phyloP scores from a whole-genome alignment of 2,888 invertebrate species.

The Callosobruchus maculatus region DNA sequence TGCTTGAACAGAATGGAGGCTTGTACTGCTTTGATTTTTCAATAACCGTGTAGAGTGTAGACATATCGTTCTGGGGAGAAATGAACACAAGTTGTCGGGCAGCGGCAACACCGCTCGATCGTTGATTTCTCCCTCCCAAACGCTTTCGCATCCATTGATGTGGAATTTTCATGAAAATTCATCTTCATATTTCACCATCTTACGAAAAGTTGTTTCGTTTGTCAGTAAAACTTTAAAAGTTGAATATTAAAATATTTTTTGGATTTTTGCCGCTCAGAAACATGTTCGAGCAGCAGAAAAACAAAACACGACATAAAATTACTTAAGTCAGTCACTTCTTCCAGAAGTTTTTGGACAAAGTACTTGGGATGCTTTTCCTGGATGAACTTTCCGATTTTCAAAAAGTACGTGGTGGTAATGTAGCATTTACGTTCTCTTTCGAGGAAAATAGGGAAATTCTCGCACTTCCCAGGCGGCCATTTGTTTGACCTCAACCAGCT shows the following conservation, averaged over 20 bases:
- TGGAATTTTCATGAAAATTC: slow-evolving; percentile 6
- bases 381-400: not conserved
- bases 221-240: slow-evolving; percentile 1
- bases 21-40: no score
- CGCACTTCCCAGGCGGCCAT: slow-evolving; percentile 10
- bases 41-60: no score
- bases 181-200: slow-evolving; percentile 11
- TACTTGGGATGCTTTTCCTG: slow-evolving; percentile 1
- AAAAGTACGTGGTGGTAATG: slow-evolving; percentile 7
- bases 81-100: not conserved
- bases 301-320: slow-evolving; percentile 10
- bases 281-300: slow-evolving; percentile 3
- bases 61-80: no score
- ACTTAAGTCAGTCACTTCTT: slow-evolving; percentile 10
- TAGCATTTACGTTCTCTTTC: not conserved
- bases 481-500: slow-evolving; percentile 25
- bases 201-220: slow-evolving; percentile 10
- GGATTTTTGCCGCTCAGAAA: slow-evolving; percentile 1
- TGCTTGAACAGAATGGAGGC: no score
- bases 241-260: not conserved
- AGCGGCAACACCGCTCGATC: not conserved
- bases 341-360: slow-evolving; percentile 5
- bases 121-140: slow-evolving; percentile 4
- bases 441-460: not conserved
- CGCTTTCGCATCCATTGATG: not conserved